Evolutionary conservation across 2,888 invertebrate species (phyloP), one percentile per base, ranked within the genome.

Genomic region (Xestobium rufovillosum): DNA sequence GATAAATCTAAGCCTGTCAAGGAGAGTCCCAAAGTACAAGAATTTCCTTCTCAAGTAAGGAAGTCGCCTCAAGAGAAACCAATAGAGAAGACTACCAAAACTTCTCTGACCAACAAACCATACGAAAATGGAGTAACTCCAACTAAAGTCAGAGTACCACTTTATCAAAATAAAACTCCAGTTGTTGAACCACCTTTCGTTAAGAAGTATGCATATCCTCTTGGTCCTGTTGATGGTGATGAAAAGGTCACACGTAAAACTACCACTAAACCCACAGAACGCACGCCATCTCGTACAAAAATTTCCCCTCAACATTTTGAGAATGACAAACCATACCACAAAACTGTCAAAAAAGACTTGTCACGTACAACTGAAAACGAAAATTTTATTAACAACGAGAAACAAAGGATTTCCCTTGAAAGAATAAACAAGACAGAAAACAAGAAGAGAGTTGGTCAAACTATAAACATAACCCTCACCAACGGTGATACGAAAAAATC

Each of bases 151-250:
- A 44, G 48, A 29, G 42, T 34, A 25, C 41, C 46, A 3, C 40
- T 45, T 23, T 28, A 29, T 6, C 25, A 31, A 14, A 31, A 29
- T 1, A 27, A 35, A 44, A 43, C 55, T 16, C 62, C 63, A 9
- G 55, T 63, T 10, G 51, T 58, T 13, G 65, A 65, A 46, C 60
- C 61, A 8, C 16, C 57, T 3, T 42, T 51, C 12, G 51, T 53
- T 12, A 62, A 61, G 38, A 60, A 56, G 44, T 53, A 55, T 37
- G 53, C 61, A 23, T 48, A 45, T 25, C 47, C 47, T 29, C 37
- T 60, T 17, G 56, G 60, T 27, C 47, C 45, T 31, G 61, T 57
- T 31, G 61, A 63, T 36, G 59, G 58, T 39, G 41, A 50, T 14
- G 48, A 50, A 45, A 42, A 11, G 45, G 49, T 29, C n/a, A 39